Conservation (phyloP, 2,888 invertebrate genomes). For the Drosophila buzzatii region DNA sequence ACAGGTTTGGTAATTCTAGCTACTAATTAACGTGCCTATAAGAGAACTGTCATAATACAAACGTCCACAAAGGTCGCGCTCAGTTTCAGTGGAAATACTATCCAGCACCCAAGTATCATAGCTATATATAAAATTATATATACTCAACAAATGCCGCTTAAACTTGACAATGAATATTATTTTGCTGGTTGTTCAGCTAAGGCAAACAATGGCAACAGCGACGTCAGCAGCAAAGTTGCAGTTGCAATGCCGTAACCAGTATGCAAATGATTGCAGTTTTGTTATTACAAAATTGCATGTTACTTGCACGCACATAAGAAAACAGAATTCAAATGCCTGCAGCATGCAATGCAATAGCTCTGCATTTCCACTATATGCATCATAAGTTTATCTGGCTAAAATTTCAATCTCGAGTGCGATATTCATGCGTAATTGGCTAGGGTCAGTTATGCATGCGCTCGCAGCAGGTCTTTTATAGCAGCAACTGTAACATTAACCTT, state of each 20-base stretch:
- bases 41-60: conserved; percentile 43
- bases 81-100: conserved; percentile 13
- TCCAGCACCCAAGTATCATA: conserved; percentile 1
- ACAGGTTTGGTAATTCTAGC: conserved; percentile 40
- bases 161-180: conserved; percentile 59
- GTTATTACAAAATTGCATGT: conserved; percentile 47
- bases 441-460: conserved; percentile 56
- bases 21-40: conserved; percentile 37
- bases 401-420: conserved; percentile 41
- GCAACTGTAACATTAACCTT: conserved; percentile 19
- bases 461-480: conserved; percentile 5
- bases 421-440: conserved; percentile 54
- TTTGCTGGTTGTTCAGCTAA: conserved; percentile 14
- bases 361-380: conserved; percentile 12
- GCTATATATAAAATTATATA: background rate
- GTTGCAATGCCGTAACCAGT: conserved; percentile 21
- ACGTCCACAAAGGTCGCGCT: conserved; percentile 46
- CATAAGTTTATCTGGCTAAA: conserved; percentile 9
- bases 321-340: conserved; percentile 10
- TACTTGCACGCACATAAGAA: conserved; percentile 47
- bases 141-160: conserved; percentile 14
- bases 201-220: conserved; percentile 34
- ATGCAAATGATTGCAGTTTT: conserved; percentile 58
- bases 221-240: conserved; percentile 23
- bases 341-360: conserved; percentile 7